Base-by-base conservation (phyloP, 1,140 invertebrate species). In the Lepeophtheirus salmonis region DNA sequence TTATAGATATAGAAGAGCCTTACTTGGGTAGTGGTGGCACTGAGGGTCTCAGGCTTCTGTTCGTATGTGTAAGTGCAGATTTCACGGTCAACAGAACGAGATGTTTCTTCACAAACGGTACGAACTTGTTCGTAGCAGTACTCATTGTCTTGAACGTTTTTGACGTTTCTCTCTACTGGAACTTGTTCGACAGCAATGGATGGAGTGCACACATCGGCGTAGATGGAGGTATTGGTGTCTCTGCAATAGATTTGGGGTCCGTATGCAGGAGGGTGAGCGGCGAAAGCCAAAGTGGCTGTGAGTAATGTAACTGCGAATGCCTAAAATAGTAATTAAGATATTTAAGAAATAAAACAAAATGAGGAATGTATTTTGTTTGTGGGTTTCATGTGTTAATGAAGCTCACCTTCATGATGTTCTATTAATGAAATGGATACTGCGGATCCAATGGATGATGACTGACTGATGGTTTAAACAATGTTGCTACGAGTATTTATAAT, bases 201-300 rank as follows among this genome's bases (percentile, higher is more conserved):
- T 16, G 55, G 55, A 6, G 26, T 24, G 26, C 55, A 57, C 14
- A 57, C 57, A 26, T 59, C 57, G 48, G 57, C 57, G 57, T 59
- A 59, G 13, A 59, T 23, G 41, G 30, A 50, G 26, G 26, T 59
- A 41, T 59, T 59, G 57, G 57, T 59, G 48, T 59, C 57, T 23
- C 57, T 48, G 49, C 57, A 59, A 12, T 20, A 14, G 30, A 16
- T 52, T 50, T 48, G 18, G 17, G 57, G 57, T 10, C 10, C 26
- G 30, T 49, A 50, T 14, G n/a, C 57, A 50, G 16, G n/a, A 22
- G 17, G 16, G 22, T 16, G 16, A 14, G 17, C 16, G 22, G 52
- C 52, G 52, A 54, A 14, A 22, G 22, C 22, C 52, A 54, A 14
- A 14, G 21, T 22, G 18, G 52, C n/a, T n/a, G n/a, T n/a, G n/a